Base-by-base conservation (phyloP, 2,888 invertebrate species). In the Drosophila barbarae region DNA sequence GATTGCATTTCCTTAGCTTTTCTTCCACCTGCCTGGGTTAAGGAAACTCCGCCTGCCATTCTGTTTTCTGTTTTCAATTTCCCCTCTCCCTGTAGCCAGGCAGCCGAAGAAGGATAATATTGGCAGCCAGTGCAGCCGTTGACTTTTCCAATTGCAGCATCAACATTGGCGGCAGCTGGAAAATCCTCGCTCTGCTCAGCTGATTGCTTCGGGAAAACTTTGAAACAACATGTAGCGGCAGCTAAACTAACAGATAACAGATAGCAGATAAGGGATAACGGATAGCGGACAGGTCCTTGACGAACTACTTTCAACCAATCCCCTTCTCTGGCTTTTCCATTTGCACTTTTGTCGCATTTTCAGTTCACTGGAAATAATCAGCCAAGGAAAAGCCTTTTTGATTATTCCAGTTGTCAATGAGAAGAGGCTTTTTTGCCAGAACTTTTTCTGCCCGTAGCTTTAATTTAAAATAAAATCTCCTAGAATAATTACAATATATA, bases 131-230 rank as follows among this genome's bases (percentile, higher is more conserved):
- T 69, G 76, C 74, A 77, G 79, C 71, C 78, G 75, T 76, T 82
- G 83, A 83, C 79, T 79, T 82, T 79, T 80, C 77, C 76, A 83
- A 79, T 79, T 82, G 80, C 80, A 68, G 66, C 63, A 52, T 50
- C 49, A 53, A 53, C 57, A 50, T 55, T 36, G 51, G 30, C 30
- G 52, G 61, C 50, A 42, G 61, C 42, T 42, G 52, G 44, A 50
- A 50, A 52, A 36, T 8, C 23, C 36, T 26, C 28, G 23, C 8
- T 8, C 21, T 21, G 18, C 49, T 13, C 53, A 54, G 71, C 58
- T 83, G 83, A 80, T 80, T 80, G 83, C 80, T 71, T 72, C 57
- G 73, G 66, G 47, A 82, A 64, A 80, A 80, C 80, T 80, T 80
- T 83, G 77, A 68, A 72, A 77, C 75, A 76, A 77, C 75, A 71